Conservation (phyloP, 1,140 invertebrate species). For the Camponotus pennsylvanicus region DNA sequence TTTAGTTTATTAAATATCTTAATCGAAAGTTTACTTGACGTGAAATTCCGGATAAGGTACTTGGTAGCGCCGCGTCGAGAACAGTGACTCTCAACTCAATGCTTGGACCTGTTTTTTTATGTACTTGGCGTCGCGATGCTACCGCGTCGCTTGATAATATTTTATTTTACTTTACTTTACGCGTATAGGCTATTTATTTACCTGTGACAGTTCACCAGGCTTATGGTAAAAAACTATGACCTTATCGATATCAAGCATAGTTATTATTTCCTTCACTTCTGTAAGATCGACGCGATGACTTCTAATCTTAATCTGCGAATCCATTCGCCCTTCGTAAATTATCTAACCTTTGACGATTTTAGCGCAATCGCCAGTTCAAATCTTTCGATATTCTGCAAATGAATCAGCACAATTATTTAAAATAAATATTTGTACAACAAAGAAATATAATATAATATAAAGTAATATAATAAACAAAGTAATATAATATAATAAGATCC, state of each 20-base stretch:
- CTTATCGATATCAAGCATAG: conserved; percentile 88
- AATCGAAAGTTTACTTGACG: too few species aligned
- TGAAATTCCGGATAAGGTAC: too few species aligned
- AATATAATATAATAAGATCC: background rate
- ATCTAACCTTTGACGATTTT: conserved; percentile 90
- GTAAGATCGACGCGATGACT: conserved; percentile 94
- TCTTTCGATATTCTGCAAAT: conserved; percentile 87
- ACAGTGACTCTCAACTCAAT: too few species aligned
- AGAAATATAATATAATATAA: background rate
- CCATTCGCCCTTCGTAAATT: conserved; percentile 93
- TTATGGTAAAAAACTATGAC: conserved; percentile 92
- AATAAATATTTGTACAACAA: background rate
- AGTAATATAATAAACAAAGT: too few species aligned
- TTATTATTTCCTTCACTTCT: conserved; percentile 92
- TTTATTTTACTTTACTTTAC: background rate
- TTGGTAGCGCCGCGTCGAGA: too few species aligned
- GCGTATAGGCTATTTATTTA: conserved; percentile 69
- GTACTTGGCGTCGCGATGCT: too few species aligned
- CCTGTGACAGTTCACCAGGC: conserved; percentile 89
- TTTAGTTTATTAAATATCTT: too few species aligned
- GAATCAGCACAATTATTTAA: background rate
- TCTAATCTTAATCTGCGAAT: conserved; percentile 95
- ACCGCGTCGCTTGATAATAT: too few species aligned
- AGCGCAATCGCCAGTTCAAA: conserved; percentile 95
- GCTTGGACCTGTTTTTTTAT: too few species aligned